These are phyloP conservation scores for Herpailurus yagouaroundi DNA, from an alignment of 2,113 vertebrate species.

Conservation along the genomic window DNA sequence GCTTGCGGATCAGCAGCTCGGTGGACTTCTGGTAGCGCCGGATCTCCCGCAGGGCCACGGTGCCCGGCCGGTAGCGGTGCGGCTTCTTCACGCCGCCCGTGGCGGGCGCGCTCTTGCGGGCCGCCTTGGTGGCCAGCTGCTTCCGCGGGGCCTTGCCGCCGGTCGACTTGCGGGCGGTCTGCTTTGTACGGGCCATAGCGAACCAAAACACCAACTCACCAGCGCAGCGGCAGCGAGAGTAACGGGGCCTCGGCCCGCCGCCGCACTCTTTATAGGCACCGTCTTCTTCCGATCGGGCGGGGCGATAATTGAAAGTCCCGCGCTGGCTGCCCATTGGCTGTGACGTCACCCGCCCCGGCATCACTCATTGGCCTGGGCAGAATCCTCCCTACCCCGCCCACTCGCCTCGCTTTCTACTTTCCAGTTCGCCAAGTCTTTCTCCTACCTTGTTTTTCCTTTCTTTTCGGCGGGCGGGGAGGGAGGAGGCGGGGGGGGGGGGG, in stretches of 20 bases:
- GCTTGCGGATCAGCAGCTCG: slow-evolving; percentile 80
- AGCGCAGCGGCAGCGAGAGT: rapidly evolving
- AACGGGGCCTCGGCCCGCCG: rapidly evolving
- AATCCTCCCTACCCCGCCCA: background rate
- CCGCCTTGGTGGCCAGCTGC: slow-evolving; percentile 81
- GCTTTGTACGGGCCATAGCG: slow-evolving; percentile 65
- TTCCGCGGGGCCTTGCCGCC: slow-evolving; percentile 80
- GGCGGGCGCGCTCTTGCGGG: slow-evolving; percentile 80
- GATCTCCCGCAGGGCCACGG: slow-evolving; percentile 83
- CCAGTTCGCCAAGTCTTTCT: background rate
- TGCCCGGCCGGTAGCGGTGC: slow-evolving; percentile 77
- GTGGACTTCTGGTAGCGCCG: slow-evolving; percentile 84
- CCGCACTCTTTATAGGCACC: slow-evolving; percentile 59
- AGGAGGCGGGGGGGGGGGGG: no score
- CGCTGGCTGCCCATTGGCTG: slow-evolving; percentile 69
- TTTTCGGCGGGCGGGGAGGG: background rate
- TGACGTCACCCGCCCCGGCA: rapidly evolving
- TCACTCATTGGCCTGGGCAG: background rate
- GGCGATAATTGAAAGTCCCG: slow-evolving; percentile 67
- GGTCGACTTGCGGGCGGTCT: slow-evolving; percentile 76
- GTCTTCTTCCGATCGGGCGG: slow-evolving; percentile 37
- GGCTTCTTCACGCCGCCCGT: slow-evolving; percentile 81
- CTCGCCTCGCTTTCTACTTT: rapidly evolving
- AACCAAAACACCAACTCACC: rapidly evolving
- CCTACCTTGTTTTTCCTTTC: rapidly evolving